Base-by-base conservation (phyloP, 2,888 invertebrate genomes). In the Aphidoletes aphidimyza region DNA sequence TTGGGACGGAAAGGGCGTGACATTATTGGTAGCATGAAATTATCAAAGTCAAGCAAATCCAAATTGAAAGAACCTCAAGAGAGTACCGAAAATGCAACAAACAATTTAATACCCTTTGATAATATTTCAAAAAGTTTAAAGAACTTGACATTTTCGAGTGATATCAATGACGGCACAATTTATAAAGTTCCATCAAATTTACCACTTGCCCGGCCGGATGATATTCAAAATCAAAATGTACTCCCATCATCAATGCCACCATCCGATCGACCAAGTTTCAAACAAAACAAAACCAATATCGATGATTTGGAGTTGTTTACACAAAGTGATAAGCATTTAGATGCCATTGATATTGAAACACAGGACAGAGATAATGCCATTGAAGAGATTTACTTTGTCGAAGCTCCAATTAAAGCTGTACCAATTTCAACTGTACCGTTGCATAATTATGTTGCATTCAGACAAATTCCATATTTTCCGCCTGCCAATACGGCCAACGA, bases 101-200 rank as follows among this genome's bases (percentile, higher is more conserved):
- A n/a, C n/a, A n/a, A 59, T 14, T 45, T 47, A 17, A 8, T 34
- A 39, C 81, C 83, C 22, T 78, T 42, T 22, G 83, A 83, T 22
- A 87, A 88, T 49, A 87, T 88, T 26, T 88, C 89, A 22, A 1
- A 22, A 22, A 54, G 22, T 22, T 22, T 54, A 0, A 88, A 88
- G 0, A 86, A 89, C 85, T 86, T 89, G 0, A 89, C 89, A 90
- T 26, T 89, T 90, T 85, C 26, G 47, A 26, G 17, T 34, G 17
- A 83, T 26, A 36, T 26, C 22, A 47, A 42, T 19, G 69, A 42
- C n/a, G 85, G 84, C 47, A 45, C 78, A 0, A 1, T 89, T 83
- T 90, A 90, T 83, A 90, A 90, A 86, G 88, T 90, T 22, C 90
- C 90, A 22, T 88, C 87, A 81, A 90, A 90, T 86, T 90, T 90